Percentiles rank a stretch among this genome's conserved stretches.
Conservation (phyloP, 2,113 vertebrate species). For the Bujurquina vittata region DNA sequence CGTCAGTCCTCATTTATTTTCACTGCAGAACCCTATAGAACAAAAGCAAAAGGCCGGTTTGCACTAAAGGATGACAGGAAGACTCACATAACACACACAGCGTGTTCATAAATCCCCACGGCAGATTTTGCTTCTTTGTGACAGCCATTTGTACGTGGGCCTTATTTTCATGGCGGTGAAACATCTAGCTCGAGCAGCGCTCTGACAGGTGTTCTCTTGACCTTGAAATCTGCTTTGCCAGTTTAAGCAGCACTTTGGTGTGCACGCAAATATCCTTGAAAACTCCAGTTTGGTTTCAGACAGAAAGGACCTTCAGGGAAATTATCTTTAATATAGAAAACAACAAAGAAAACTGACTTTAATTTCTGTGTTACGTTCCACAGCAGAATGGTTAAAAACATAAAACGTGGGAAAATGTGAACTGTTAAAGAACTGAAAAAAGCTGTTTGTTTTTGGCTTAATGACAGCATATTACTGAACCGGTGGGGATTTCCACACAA, state of each 20-base stretch:
- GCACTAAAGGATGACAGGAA: not conserved
- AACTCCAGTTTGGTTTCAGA: not conserved
- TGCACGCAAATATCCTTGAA: not conserved
- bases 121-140: not conserved
- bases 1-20: not conserved
- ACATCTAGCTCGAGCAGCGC: not conserved
- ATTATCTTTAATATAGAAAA: fast-evolving
- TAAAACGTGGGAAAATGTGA: not conserved
- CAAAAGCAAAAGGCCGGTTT: not conserved
- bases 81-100: not conserved
- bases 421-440: not conserved
- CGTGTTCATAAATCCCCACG: not conserved
- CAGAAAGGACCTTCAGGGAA: too few species aligned
- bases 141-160: too few species aligned
- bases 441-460: conserved; percentile 12
- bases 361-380: not conserved
- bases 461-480: conserved; percentile 15
- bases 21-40: too few species aligned
- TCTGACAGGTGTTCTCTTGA: not conserved
- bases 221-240: not conserved
- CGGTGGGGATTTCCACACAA: conserved; percentile 51
- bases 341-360: not conserved
- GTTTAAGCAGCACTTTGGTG: not conserved
- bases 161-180: not conserved
- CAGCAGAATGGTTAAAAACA: not conserved